Evolutionary conservation across 1,140 invertebrate genomes (phyloP), one percentile per base, ranked within the genome.

Genomic region (Wiebesia pumilae): DNA sequence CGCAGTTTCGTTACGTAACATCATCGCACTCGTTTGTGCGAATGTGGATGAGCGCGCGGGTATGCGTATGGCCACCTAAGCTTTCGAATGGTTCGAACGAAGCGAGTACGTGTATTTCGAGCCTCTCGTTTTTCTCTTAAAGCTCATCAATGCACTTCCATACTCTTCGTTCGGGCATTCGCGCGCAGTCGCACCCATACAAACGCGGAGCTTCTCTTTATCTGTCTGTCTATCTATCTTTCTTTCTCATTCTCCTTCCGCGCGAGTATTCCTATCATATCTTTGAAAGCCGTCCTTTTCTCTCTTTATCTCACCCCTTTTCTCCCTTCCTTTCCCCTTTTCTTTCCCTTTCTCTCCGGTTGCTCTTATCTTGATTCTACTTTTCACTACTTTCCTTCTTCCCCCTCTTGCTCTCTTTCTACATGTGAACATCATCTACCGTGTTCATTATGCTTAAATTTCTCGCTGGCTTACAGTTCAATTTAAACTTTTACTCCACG

Each of bases 401-500:
- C 62, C 58, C 40, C 54, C 80, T 77, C 86, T 79, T 83, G 83
- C 85, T 58, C 88, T 89, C 89, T 90, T 88, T 88, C 87, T 88
- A 87, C 87, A 89, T 88, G 87, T 87, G 85, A 78, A 81, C 71
- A 86, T 85, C 81, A 73, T 82, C 85, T 88, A 65, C 84, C 73
- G 81, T 77, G 65, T 62, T 86, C 84, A 82, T 85, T 38, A 82
- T 81, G 77, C 88, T 85, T 83, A 85, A 81, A 73, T 84, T 81
- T 83, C 81, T 67, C 54, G 0, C 78, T 33, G 47, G 69, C 87
- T 89, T 89, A 58, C 87, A 88, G 91, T 93, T 93, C 91, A 93
- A 93, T 94, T 94, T 93, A 93, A 94, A 93, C 93, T 94, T 93
- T 92, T 89, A 87, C 88, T 88, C 90, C 88, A 12, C 51, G 6